Conservation (phyloP, 1,140 invertebrate species). For the Meteorus sp. region DNA sequence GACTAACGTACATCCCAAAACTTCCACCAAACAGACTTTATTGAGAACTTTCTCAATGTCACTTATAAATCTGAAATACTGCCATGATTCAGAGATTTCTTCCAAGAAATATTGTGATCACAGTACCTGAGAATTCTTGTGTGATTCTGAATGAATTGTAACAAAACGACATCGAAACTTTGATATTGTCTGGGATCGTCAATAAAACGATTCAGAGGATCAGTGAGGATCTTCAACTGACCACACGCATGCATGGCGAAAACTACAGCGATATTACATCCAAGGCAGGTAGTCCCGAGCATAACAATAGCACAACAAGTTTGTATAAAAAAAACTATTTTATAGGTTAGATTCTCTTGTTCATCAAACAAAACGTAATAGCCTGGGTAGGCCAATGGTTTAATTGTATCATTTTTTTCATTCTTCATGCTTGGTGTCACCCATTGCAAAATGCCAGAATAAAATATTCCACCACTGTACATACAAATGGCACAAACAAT, state of each 20-base stretch:
- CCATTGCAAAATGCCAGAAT: constrained; percentile 37
- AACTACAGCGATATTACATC: constrained; percentile 35
- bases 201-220: constrained; percentile 22
- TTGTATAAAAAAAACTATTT: constrained; percentile 36
- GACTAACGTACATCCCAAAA: constrained; percentile 30
- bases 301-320: constrained; percentile 33
- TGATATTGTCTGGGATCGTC: background rate
- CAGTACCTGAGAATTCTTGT: constrained; percentile 26
- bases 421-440: constrained; percentile 21
- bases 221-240: constrained; percentile 25
- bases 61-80: too few species aligned
- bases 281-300: constrained; percentile 33
- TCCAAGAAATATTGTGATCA: too few species aligned
- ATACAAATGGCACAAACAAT: constrained; percentile 36
- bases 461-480: constrained; percentile 41
- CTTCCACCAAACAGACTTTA: constrained; percentile 36
- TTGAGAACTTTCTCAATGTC: constrained; percentile 20
- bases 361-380: constrained; percentile 36
- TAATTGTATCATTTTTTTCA: constrained; percentile 12
- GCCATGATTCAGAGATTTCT: too few species aligned
- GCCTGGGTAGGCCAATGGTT: constrained; percentile 34
- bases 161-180: constrained; percentile 8
- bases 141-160: constrained; percentile 15
- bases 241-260: constrained; percentile 37
- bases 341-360: constrained; percentile 34